These are phyloP conservation scores for Gryon sp. DNA, from an alignment of 1,140 invertebrate genomes.

Conservation along the genomic window DNA sequence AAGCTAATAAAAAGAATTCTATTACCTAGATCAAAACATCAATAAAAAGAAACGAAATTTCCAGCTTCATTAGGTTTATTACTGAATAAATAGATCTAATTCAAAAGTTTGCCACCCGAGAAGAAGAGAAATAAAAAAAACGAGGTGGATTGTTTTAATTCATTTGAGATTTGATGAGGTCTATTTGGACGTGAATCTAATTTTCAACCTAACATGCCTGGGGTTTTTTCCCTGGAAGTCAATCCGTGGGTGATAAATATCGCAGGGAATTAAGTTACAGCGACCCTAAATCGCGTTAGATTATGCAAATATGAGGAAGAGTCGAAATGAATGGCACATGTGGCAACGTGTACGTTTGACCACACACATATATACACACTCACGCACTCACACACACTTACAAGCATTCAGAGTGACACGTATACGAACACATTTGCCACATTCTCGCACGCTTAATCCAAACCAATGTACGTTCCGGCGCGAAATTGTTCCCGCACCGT, in stretches of 20 bases:
- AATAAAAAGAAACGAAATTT: too few relatives aligned
- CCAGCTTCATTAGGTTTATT: too few relatives aligned
- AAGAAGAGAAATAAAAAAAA: too few relatives aligned
- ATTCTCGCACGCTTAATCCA: constrained; percentile 43
- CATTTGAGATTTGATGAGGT: constrained; percentile 8
- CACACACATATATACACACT: background rate
- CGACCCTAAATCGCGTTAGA: constrained; percentile 55
- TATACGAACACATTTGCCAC: constrained; percentile 5
- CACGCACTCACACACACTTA: too few relatives aligned
- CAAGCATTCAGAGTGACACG: background rate
- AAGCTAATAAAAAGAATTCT: too few relatives aligned
- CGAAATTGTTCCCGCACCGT: constrained; percentile 38
- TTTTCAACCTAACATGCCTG: constrained; percentile 1
- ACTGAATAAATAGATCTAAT: too few relatives aligned
- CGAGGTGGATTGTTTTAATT: background rate
- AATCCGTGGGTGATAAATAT: constrained; percentile 60
- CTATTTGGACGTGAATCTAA: constrained; percentile 13
- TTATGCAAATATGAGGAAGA: constrained; percentile 59
- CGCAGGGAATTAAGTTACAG: constrained; percentile 50
- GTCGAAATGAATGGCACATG: constrained; percentile 41
- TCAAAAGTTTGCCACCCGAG: too few relatives aligned
- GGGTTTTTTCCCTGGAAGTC: constrained; percentile 32
- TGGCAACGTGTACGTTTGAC: constrained; percentile 11
- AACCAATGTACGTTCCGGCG: constrained; percentile 25
- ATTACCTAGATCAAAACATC: too few relatives aligned